These are phyloP conservation scores for Xenus cinereus DNA, from an alignment of 2,113 vertebrate species.

Conservation along the genomic window DNA sequence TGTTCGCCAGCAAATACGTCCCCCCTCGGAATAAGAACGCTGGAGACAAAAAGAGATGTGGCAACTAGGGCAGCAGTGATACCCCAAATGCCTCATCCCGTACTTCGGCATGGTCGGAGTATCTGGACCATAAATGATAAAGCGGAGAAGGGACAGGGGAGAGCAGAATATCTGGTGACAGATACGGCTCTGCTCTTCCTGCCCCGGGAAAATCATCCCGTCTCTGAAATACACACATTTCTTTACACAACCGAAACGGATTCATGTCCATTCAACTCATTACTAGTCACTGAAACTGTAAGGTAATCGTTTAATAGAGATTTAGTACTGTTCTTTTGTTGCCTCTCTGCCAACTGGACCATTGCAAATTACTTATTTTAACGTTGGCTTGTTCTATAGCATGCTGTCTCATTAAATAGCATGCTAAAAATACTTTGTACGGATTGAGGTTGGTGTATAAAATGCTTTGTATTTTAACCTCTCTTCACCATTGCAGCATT, in stretches of 20 bases:
- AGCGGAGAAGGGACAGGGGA: neutral
- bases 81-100: rapidly evolving
- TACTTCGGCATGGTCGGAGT: neutral
- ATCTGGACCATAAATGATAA: neutral
- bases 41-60: neutral
- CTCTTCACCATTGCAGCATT: neutral
- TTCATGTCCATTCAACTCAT: neutral
- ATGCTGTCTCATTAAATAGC: neutral
- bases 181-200: neutral
- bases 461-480: neutral
- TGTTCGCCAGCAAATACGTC: neutral
- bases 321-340: neutral
- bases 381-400: neutral
- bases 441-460: neutral
- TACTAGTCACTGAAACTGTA: neutral
- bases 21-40: neutral
- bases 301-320: neutral
- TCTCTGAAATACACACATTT: neutral
- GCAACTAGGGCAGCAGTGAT: neutral
- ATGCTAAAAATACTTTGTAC: neutral
- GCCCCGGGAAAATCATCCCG: neutral
- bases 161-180: neutral
- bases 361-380: neutral
- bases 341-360: neutral
- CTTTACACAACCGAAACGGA: neutral